Percentiles rank a stretch among this genome's conserved stretches.
Conservation (phyloP, 2,888 invertebrate genomes). For the Eutolmus rufibarbis region DNA sequence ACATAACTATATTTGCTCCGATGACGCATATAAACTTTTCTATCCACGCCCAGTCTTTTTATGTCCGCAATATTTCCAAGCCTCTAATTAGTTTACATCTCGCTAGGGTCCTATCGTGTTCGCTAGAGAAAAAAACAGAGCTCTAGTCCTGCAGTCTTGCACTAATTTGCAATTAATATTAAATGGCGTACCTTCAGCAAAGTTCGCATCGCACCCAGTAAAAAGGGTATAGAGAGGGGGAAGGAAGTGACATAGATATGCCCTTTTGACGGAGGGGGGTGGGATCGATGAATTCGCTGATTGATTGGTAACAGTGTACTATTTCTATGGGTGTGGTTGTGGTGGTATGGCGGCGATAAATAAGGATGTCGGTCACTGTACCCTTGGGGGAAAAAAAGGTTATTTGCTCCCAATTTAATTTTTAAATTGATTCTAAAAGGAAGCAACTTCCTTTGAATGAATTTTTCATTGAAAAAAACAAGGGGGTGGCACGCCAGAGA, state of each 20-base stretch:
- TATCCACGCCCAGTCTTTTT: not conserved
- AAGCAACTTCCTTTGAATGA: not conserved
- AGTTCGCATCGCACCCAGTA: not conserved
- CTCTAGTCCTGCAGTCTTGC: not conserved
- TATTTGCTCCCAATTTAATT: not conserved
- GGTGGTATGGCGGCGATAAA: not conserved
- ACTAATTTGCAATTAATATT: slow-evolving; percentile 16
- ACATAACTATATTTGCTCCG: not conserved
- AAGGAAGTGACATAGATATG: not conserved
- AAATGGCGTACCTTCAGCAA: not conserved
- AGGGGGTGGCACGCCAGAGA: not conserved
- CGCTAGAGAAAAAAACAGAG: not conserved
- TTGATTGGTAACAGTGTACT: not conserved
- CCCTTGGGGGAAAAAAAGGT: not conserved
- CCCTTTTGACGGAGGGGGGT: not conserved
- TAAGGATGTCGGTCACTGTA: not conserved
- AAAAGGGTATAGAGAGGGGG: not conserved
- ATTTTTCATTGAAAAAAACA: not conserved
- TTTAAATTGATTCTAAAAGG: not conserved
- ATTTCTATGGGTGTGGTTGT: not conserved
- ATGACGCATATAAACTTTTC: not conserved
- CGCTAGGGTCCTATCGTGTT: not conserved
- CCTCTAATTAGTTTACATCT: slow-evolving; percentile 2
- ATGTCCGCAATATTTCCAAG: not conserved
- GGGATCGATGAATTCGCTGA: not conserved